Evolutionary conservation across 2,797 vertebrate species (phyloP), one percentile per base, ranked within the genome.

Genomic region (Pangasius djambal): DNA sequence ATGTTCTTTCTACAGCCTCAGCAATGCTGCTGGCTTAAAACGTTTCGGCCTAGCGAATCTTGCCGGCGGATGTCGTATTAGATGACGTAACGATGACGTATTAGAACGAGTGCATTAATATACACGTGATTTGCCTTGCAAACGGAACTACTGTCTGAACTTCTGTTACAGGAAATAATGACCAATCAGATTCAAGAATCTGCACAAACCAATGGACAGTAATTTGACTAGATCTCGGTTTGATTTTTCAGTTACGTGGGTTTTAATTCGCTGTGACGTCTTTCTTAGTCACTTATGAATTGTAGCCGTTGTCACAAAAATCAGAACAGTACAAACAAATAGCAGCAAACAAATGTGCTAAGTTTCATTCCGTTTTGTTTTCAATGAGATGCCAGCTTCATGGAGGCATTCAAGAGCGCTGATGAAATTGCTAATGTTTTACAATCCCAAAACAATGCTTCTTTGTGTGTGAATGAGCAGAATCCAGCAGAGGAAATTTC

Each of bases 401-500:
- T 2, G 13, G 18, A 84, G 81, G 69, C n/a, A 77, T 88, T 34
- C 22, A 4, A 28, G 59, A 84, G 70, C 44, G 0, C 55, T 75
- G 81, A 75, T 84, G 81, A 48, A 88, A 88, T 37, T 13, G 72
- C 83, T 57, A 79, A 78, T 81, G 40, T 20, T 83, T 83, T 50
- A 67, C 82, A 67, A 44, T 48, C 37, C 37, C 6, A 0, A 67
- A 65, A 75, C 85, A 86, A 89, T 74, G 85, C 85, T 40, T 75
- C 78, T 87, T 84, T 84, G 86, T 87, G 20, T 89, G 31, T 61
- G 31, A 69, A 55, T 82, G 59, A 81, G 34, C 55, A n/a, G 52
- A 87, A 69, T 37, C 57, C 79, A 91, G 89, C 74, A 86, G 81
- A 84, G 65, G 37, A 86, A 83, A 87, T 34, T 67, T 37, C 25